Base-by-base conservation (phyloP, 1,140 invertebrate genomes). In the Drosophila kohkoa region DNA sequence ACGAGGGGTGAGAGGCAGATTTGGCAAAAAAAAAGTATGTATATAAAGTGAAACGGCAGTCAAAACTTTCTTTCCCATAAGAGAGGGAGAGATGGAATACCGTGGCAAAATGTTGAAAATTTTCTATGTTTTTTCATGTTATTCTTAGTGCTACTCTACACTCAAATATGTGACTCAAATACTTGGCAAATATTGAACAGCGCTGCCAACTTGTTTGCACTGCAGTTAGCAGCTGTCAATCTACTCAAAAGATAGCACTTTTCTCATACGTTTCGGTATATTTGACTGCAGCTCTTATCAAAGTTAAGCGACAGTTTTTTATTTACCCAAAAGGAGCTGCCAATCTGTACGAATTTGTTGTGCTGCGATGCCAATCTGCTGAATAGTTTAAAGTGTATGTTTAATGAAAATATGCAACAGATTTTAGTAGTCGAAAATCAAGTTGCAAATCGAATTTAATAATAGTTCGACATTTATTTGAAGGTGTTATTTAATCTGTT, bases 1-100 rank as follows among this genome's bases (percentile, higher is more conserved):
- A 11, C 25, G 10, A 25, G 35, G 28, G n/a, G 25, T 10, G 46
- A 28, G 8, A 41, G 35, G 13, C 0, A 32, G 30, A 6, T 30
- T 30, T 30, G 5, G 30, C 30, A n/a, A 32, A 32, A 5, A 32
- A 25, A 51, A 8, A 45, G 35, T 2, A 20, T 3, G 20, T 20
- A 20, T 16, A 72, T 41, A 28, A 35, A 58, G 16, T 68, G 38
- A 60, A 52, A 46, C 16, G 48, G 38, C 70, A 66, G 63, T 57
- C 35, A 59, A 73, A 74, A 68, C 48, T 60, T 68, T 74, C 48
- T 60, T 68, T 74, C 7, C 10, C 25, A 15, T 1, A 58, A 52
- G 49, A 69, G 30, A 32, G 20, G 20, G 2, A 25, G 3, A 25
- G 20, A 20, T 25, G 20, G 20, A 2, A 25, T 25, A 25, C 32